Base-by-base conservation (phyloP, 2,113 vertebrate genomes). In the Gobio gobio region DNA sequence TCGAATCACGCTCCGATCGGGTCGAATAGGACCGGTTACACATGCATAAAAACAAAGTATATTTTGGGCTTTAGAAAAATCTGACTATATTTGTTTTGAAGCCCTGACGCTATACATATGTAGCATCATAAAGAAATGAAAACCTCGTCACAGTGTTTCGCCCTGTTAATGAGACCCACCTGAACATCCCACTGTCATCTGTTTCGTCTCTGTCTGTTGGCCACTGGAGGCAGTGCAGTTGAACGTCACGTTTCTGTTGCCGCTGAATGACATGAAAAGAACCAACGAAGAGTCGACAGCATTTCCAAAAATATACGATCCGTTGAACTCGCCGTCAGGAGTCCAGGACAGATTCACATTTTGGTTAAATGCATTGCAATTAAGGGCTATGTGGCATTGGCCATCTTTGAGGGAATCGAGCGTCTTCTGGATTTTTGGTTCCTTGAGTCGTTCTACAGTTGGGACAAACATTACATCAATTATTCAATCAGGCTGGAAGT, bases 211-310 rank as follows among this genome's bases (percentile, higher is more conserved):
- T 0, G 0, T 33, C 1, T 88, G 86, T 0, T 0, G 24, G 0
- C 36, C 5, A 7, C 10, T 86, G 4, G 9, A 87, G 54, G 88
- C 68, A n/a, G 0, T 89, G 82, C 93, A 94, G 66, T 13, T 91
- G 26, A 93, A 68, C 0, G 16, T 3, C 0, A 61, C 24, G 0
- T 0, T 0, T 2, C 0, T 56, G 63, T 24, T 56, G 2, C 33
- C 5, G 4, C 33, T 76, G 36, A 84, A 86, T 29, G 40, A 70
- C 10, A 40, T 51, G 13, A 68, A 83, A 26, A 86, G 16, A 14
- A 73, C 24, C 8, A 18, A 5, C 0, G 45, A 10, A 14, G 36
- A 4, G 12, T 22, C 4, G 1, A 8, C 36, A n/a, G 51, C 10
- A 0, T n/a, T n/a, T 0, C 0, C 14, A 20, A 0, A 58, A 24